Percentiles rank a stretch among this genome's conserved stretches.
phyloP scores from a whole-genome alignment of 2,113 vertebrate species.

The Isurus oxyrinchus region DNA sequence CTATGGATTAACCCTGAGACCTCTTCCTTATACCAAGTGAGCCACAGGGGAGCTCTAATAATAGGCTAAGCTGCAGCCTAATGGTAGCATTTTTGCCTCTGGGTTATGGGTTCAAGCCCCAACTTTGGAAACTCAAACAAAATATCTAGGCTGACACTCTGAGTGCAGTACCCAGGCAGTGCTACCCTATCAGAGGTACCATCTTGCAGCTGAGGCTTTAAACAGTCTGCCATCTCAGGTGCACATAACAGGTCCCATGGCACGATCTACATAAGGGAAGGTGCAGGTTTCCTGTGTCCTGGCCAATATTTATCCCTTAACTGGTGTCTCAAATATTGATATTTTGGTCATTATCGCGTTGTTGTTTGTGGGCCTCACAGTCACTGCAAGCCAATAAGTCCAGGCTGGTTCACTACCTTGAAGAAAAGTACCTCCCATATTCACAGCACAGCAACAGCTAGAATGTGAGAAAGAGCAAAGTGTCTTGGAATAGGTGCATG shows the following conservation, averaged over 20 bases:
- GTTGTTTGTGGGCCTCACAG: too few species aligned
- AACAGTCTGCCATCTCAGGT: neutral
- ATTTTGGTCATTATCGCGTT: neutral
- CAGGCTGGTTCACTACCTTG: neutral
- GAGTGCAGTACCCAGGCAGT: neutral
- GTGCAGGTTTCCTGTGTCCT: neutral
- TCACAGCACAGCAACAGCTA: neutral
- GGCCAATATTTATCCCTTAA: neutral
- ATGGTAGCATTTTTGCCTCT: too few species aligned
- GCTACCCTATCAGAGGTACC: neutral
- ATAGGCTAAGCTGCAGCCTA: too few species aligned
- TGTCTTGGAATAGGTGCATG: neutral
- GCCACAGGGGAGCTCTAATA: neutral
- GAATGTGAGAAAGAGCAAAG: neutral
- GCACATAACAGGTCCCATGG: neutral
- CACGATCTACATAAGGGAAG: neutral
- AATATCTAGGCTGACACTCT: neutral
- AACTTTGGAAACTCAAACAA: neutral
- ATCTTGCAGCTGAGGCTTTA: neutral
- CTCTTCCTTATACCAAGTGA: neutral
- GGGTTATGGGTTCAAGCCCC: neutral
- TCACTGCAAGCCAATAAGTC: neutral
- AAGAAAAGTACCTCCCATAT: too few species aligned
- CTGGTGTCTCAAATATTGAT: neutral
- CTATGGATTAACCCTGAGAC: neutral